Evolutionary conservation across 2,797 vertebrate species (phyloP), one percentile per base, ranked within the genome.

Genomic region (Pygocentrus nattereri): DNA sequence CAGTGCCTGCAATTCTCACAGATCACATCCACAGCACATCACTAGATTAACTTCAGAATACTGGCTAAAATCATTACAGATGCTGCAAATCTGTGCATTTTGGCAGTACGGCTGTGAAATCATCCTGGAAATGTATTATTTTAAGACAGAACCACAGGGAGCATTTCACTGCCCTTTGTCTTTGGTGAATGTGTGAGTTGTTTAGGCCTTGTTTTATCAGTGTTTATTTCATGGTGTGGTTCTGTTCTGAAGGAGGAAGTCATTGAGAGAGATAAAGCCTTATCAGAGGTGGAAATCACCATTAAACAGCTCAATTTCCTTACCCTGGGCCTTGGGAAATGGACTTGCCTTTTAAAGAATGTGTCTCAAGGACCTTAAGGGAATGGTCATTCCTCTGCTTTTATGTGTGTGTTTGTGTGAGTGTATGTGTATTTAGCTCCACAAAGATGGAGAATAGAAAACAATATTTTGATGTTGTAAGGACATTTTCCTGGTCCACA

Each of bases 251-350:
- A 83, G 76, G 78, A 82, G 82, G 85, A 90, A 91, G 89, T 91
- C 86, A 81, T 88, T 90, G 83, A 71, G 79, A 67, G 23, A 83
- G 76, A 85, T 86, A 82, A 90, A 91, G 79, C 86, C 82, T 90
- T 90, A 93, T 94, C 92, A 86, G 85, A 65, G 47, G 86, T 83
- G 77, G 72, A 82, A 83, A 93, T 93, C 91, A 90, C 84, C 85
- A 90, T 90, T 91, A 91, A 90, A 89, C 34, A 47, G 73, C 84
- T 85, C 88, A 85, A 88, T 91, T 92, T 93, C 90, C 81, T 90
- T 75, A 44, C 83, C 86, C 85, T 88, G 84, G 77, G 82, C 83
- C 72, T 44, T 67, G 80, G 88, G 85, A 91, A 92, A 88, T 88
- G 80, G 86, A 88, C 89, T 87, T 79, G 87, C 54, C 83, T 85